These are phyloP conservation scores for Sitophilus oryzae DNA, from an alignment of 1,140 invertebrate genomes.

Conservation along the genomic window DNA sequence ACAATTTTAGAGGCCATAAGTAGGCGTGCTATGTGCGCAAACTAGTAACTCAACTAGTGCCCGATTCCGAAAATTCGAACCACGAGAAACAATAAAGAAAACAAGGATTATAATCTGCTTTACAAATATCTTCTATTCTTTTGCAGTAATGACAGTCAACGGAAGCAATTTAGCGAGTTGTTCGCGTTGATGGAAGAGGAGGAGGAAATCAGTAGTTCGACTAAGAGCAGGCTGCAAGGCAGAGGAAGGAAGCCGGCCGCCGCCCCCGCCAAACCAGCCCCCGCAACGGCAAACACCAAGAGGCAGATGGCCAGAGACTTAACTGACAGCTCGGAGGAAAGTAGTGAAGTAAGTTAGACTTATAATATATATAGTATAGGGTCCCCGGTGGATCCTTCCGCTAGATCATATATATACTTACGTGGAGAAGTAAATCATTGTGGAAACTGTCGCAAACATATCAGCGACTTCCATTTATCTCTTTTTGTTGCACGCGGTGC, in stretches of 20 bases:
- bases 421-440: no score
- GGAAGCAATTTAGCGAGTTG: slow-evolving; percentile 86
- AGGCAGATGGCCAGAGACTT: slow-evolving; percentile 50
- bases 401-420: no score
- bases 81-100: no score
- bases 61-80: no score
- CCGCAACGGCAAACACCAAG: slow-evolving; percentile 41
- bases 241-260: slow-evolving; percentile 52
- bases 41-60: no score
- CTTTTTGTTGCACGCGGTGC: no score
- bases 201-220: slow-evolving; percentile 55
- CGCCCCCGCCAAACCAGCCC: slow-evolving; percentile 33
- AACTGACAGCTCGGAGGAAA: slow-evolving; percentile 68
- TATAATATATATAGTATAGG: background rate
- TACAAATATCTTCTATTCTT: no score
- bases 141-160: slow-evolving; percentile 68
- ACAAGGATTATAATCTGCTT: no score
- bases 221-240: slow-evolving; percentile 48
- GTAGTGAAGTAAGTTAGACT: slow-evolving; percentile 60
- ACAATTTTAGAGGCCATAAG: no score
- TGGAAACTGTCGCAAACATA: no score
- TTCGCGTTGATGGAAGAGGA: slow-evolving; percentile 87
- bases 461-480: no score
- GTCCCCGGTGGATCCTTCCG: background rate
- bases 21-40: no score